phyloP scores from a whole-genome alignment of 1,140 invertebrate species.

The Grapholita molesta region DNA sequence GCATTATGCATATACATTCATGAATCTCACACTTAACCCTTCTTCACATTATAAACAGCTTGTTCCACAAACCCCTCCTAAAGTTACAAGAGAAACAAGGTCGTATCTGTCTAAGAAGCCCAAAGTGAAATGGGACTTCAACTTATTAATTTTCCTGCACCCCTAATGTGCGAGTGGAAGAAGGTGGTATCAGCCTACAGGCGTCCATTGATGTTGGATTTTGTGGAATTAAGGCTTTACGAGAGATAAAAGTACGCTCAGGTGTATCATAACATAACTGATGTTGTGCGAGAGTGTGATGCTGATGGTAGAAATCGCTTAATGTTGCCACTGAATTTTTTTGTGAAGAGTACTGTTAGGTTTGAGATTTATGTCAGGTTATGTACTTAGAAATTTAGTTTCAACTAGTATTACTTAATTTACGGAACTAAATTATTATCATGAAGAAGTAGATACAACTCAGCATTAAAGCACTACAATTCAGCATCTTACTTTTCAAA shows the following conservation, averaged over 20 bases:
- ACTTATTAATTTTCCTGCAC: neutral
- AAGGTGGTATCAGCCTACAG: neutral
- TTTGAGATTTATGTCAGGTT: neutral
- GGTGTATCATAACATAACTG: neutral
- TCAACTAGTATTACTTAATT: neutral
- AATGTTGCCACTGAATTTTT: neutral
- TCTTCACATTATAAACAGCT: neutral
- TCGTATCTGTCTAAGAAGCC: neutral
- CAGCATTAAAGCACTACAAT: no score
- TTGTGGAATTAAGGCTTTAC: neutral
- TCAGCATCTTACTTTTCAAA: no score
- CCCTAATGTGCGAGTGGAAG: neutral
- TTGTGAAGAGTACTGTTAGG: neutral
- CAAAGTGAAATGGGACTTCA: neutral
- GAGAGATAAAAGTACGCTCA: slow-evolving; percentile 8
- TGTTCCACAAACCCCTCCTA: neutral
- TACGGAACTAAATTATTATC: no score
- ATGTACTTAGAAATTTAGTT: neutral
- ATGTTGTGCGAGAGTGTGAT: neutral
- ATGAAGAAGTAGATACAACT: no score
- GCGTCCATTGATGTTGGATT: neutral
- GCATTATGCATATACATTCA: neutral
- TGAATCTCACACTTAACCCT: neutral
- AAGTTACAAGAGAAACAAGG: neutral
- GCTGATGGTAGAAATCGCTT: neutral